Percentiles rank a stretch among this genome's conserved stretches.
phyloP scores from a whole-genome alignment of 1,140 invertebrate genomes.

The Pogonognathellus flavescens region DNA sequence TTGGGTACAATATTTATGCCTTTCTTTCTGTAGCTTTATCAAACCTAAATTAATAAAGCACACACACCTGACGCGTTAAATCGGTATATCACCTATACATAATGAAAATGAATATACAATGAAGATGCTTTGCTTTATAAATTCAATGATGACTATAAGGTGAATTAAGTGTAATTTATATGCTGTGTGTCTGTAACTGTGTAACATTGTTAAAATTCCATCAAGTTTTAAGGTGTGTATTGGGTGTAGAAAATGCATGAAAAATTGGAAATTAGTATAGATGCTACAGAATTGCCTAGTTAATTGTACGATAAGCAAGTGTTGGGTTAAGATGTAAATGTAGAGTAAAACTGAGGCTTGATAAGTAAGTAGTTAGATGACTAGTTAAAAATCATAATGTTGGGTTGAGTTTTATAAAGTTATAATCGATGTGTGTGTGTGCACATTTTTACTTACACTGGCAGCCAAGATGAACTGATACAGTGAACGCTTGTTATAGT shows the following conservation, averaged over 20 bases:
- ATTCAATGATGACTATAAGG: constrained; percentile 13
- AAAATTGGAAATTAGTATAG: constrained; percentile 29
- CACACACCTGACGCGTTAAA: too few relatives aligned
- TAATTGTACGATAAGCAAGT: constrained; percentile 11
- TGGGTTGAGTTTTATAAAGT: constrained; percentile 6
- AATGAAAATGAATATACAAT: too few relatives aligned
- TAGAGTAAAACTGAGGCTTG: neutral
- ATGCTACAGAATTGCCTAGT: neutral
- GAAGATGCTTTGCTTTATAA: neutral
- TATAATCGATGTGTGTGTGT: neutral
- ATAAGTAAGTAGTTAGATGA: neutral
- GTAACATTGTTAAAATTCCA: neutral
- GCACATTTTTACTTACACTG: constrained; percentile 73
- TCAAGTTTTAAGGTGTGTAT: neutral
- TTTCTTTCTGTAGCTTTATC: too few relatives aligned
- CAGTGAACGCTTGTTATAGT: constrained; percentile 68
- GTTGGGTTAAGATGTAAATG: neutral
- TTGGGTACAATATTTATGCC: too few relatives aligned
- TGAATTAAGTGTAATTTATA: neutral
- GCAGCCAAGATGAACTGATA: constrained; percentile 79
- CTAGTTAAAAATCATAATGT: neutral
- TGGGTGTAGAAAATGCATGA: constrained; percentile 25
- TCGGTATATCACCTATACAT: too few relatives aligned
- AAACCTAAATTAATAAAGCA: too few relatives aligned
- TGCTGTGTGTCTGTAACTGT: neutral